Conservation (phyloP, 1,140 invertebrate genomes). For the Drosophila insularis region DNA sequence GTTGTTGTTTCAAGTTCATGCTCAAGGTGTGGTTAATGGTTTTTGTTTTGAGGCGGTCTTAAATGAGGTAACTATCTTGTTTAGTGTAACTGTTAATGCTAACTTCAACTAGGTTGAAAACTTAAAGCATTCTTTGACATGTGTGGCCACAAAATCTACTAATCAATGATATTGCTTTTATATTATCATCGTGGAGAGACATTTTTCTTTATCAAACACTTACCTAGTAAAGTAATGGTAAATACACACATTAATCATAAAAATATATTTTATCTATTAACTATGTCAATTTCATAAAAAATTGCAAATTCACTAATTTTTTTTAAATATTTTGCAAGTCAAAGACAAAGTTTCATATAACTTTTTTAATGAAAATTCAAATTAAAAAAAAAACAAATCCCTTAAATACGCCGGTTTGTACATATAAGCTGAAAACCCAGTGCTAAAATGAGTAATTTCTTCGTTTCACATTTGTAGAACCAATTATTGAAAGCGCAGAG, state of each 20-base stretch:
- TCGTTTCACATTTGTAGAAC: too few relatives aligned
- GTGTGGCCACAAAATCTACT: background rate
- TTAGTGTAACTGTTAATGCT: background rate
- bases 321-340: too few relatives aligned
- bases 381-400: too few relatives aligned
- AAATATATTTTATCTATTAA: background rate
- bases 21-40: conserved; percentile 1
- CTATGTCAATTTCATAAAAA: background rate
- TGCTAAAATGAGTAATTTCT: too few relatives aligned
- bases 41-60: background rate
- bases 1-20: conserved; percentile 2
- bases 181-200: background rate
- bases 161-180: background rate
- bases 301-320: background rate
- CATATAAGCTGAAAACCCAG: too few relatives aligned
- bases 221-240: background rate
- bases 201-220: background rate
- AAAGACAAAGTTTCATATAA: too few relatives aligned
- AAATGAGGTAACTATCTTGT: background rate
- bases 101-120: background rate
- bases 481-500: too few relatives aligned
- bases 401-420: too few relatives aligned
- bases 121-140: background rate
- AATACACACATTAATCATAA: background rate
- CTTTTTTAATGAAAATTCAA: too few relatives aligned